These are phyloP conservation scores for Ladona fulva DNA, from an alignment of 1,140 invertebrate genomes.

Conservation along the genomic window DNA sequence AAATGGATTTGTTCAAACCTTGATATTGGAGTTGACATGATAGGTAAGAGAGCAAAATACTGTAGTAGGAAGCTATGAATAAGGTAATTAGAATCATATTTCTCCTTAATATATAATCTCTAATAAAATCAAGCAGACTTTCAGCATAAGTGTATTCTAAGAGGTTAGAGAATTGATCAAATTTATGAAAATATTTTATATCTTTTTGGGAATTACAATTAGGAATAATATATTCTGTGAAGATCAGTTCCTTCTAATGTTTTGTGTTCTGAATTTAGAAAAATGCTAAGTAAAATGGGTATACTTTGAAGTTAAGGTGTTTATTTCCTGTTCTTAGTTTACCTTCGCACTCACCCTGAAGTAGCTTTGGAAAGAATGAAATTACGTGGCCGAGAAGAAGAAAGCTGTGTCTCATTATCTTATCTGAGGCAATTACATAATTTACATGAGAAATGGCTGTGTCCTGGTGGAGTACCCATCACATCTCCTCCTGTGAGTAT, in stretches of 20 bases:
- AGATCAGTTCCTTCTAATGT: too few relatives aligned
- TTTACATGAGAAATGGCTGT: constrained; percentile 78
- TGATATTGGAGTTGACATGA: constrained; percentile 69
- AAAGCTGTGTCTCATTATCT: constrained; percentile 58
- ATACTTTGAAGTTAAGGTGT: too few relatives aligned
- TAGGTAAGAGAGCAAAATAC: constrained; percentile 60
- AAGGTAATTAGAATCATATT: neutral
- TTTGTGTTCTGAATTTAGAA: too few relatives aligned
- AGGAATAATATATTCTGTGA: too few relatives aligned
- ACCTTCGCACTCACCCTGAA: constrained; percentile 72
- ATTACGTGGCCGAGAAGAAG: constrained; percentile 66
- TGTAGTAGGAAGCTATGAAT: neutral
- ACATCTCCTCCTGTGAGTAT: neutral
- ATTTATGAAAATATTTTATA: too few relatives aligned
- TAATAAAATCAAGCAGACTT: too few relatives aligned
- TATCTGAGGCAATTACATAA: constrained; percentile 70
- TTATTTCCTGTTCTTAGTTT: constrained; percentile 61
- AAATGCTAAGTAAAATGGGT: too few relatives aligned
- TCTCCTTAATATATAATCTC: too few relatives aligned
- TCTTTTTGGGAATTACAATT: too few relatives aligned
- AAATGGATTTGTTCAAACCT: constrained; percentile 62
- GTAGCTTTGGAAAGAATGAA: constrained; percentile 71
- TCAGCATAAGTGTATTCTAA: too few relatives aligned
- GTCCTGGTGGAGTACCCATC: constrained; percentile 27
- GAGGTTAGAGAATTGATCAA: too few relatives aligned